phyloP scores from a whole-genome alignment of 2,113 vertebrate genomes.

The Gobius niger region DNA sequence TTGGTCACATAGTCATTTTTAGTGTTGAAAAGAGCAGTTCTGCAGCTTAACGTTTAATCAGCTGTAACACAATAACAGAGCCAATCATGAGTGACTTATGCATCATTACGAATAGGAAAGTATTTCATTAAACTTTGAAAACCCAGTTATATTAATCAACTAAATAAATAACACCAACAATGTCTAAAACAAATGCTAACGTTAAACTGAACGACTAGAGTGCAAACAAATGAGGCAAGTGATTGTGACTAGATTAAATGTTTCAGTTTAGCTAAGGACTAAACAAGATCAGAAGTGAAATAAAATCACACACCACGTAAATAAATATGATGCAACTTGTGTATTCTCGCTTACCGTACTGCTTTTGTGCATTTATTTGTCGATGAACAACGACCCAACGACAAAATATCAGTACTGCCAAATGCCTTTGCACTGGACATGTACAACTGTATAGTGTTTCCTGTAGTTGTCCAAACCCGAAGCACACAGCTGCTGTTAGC shows the following conservation, averaged over 20 bases:
- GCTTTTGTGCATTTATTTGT: not conserved
- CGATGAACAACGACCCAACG: not conserved
- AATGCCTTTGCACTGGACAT: slow-evolving; percentile 1
- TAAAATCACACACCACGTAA: not conserved
- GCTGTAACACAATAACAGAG: slow-evolving; percentile 43
- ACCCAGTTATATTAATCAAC: too few species aligned
- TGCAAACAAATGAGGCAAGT: not conserved
- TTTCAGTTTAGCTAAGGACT: slow-evolving; percentile 16
- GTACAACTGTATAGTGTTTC: slow-evolving; percentile 38
- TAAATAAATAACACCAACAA: too few species aligned
- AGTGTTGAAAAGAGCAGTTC: slow-evolving; percentile 37
- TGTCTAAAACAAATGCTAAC: not conserved
- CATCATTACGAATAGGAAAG: slow-evolving; percentile 7
- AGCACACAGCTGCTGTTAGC: slow-evolving; percentile 45
- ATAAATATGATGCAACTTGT: not conserved
- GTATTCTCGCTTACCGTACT: slow-evolving; percentile 30
- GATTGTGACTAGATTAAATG: not conserved
- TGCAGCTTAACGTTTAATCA: slow-evolving; percentile 35
- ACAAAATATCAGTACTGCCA: slow-evolving; percentile 11
- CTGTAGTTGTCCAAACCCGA: slow-evolving; percentile 27
- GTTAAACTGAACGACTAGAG: not conserved
- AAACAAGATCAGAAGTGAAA: slow-evolving; percentile 32
- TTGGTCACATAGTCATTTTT: slow-evolving; percentile 67
- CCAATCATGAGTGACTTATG: slow-evolving; percentile 17
- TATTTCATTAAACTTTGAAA: not conserved